Conservation (phyloP, 2,113 vertebrate genomes). For the Dipodomys stephensi region DNA sequence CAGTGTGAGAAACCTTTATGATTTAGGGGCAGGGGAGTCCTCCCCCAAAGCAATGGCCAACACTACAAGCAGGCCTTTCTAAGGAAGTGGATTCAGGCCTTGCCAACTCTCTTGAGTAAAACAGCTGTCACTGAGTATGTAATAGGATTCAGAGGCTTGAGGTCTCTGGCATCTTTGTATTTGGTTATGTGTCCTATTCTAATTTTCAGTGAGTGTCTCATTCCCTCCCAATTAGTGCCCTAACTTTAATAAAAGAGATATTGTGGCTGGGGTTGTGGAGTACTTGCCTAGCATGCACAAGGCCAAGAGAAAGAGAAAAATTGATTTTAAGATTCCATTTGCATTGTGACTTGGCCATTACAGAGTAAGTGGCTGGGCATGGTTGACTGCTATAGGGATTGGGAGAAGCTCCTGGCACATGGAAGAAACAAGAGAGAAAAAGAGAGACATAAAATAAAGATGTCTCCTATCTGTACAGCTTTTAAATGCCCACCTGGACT, state of each 20-base stretch:
- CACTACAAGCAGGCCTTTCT: background rate
- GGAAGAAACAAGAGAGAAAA: background rate
- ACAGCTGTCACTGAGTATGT: background rate
- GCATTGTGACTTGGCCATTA: background rate
- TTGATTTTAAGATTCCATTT: background rate
- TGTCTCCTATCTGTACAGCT: background rate
- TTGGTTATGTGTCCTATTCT: background rate
- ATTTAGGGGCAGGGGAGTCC: background rate
- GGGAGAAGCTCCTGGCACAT: background rate
- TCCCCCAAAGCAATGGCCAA: background rate
- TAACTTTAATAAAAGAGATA: background rate
- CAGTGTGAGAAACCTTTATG: background rate
- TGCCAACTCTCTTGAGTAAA: background rate
- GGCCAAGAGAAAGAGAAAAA: too few relatives aligned
- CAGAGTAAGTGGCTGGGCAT: background rate
- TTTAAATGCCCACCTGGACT: background rate
- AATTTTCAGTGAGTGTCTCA: too few relatives aligned
- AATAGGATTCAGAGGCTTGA: rapidly evolving
- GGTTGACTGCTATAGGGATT: too few relatives aligned
- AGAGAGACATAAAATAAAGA: background rate
- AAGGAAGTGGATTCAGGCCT: background rate
- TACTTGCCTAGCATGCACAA: too few relatives aligned
- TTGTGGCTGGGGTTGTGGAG: too few relatives aligned
- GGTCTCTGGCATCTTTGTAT: background rate
- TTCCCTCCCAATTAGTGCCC: background rate